Base-by-base conservation (phyloP, 2,797 vertebrate species). In the Acipenser transmontanus region DNA sequence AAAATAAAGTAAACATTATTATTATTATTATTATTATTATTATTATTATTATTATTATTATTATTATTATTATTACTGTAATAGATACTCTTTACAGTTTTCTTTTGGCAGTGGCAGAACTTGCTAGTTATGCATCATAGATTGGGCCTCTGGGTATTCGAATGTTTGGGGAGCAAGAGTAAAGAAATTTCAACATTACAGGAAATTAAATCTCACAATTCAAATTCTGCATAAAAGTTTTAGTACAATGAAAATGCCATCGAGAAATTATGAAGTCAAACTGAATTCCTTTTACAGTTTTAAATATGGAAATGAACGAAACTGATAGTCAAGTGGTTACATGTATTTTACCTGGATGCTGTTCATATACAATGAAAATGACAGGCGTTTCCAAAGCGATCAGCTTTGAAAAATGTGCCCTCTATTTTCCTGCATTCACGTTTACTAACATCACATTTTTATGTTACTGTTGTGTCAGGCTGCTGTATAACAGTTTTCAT, bases 181-280 rank as follows among this genome's bases (percentile, higher is more conserved):
- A 91, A 92, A 94, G 93, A 92, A 91, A 94, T 95, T 95, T 95
- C 92, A 95, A 96, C 91, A 95, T 95, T 92, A 93, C 93, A 93
- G 93, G 92, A 95, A 97, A 98, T 96, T 94, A 96, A 96, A 96
- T 95, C 92, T 95, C 93, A 91, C 91, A 92, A 94, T 94, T 95
- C 92, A 91, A 82, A 94, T 95, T 93, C 92, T 93, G 88, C 87
- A 90, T 92, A 92, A 94, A 34, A 94, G 91, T 95, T 94, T 94
- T 92, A 82, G 89, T 91, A 91, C 92, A 96, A 93, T 93, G 90
- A 95, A 97, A 95, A 91, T 91, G 93, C 92, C 92, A 92, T 83
- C 87, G 87, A 89, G 94, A 93, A 95, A 94, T 95, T 95, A 94
- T 91, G 91, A 90, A 93, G 91, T 93, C 92, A 89, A 87, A 93